Conservation (phyloP, 2,888 invertebrate species). For the Meghimatium bilineatum region DNA sequence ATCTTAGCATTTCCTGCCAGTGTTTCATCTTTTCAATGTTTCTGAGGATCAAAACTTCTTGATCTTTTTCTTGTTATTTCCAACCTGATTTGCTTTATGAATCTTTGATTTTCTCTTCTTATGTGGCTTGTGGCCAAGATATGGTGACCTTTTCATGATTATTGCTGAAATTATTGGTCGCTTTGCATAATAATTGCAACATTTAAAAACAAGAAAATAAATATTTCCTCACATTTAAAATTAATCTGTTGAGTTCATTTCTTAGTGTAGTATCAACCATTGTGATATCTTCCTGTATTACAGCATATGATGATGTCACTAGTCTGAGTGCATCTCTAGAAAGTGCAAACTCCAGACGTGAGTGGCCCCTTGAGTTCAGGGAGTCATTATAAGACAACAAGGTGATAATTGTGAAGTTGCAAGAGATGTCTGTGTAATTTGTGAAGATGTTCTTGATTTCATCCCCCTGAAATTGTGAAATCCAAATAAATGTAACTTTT, state of each 20-base stretch:
- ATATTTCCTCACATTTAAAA: slow-evolving; percentile 52
- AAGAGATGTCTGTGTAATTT: slow-evolving; percentile 60
- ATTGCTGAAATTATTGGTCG: too few relatives aligned
- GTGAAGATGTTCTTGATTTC: slow-evolving; percentile 59
- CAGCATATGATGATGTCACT: slow-evolving; percentile 48
- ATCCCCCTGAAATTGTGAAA: slow-evolving; percentile 57
- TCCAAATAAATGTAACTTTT: not conserved
- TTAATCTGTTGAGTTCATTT: slow-evolving; percentile 51
- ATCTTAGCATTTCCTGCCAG: too few relatives aligned
- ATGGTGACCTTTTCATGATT: too few relatives aligned
- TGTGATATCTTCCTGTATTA: slow-evolving; percentile 45
- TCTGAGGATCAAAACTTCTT: too few relatives aligned
- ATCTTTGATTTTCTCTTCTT: too few relatives aligned
- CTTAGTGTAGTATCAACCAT: slow-evolving; percentile 48
- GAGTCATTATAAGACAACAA: not conserved
- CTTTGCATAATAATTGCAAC: too few relatives aligned
- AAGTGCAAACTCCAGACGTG: slow-evolving; percentile 46
- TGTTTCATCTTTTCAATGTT: too few relatives aligned
- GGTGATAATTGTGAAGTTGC: slow-evolving; percentile 66
- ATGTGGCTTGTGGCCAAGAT: too few relatives aligned
- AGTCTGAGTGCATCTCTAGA: slow-evolving; percentile 48
- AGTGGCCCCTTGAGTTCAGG: not conserved
- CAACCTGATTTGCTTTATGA: too few relatives aligned
- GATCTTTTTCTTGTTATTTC: too few relatives aligned
- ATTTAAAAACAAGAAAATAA: not conserved